phyloP scores from a whole-genome alignment of 2,888 invertebrate genomes.

The Mythimna impura region DNA sequence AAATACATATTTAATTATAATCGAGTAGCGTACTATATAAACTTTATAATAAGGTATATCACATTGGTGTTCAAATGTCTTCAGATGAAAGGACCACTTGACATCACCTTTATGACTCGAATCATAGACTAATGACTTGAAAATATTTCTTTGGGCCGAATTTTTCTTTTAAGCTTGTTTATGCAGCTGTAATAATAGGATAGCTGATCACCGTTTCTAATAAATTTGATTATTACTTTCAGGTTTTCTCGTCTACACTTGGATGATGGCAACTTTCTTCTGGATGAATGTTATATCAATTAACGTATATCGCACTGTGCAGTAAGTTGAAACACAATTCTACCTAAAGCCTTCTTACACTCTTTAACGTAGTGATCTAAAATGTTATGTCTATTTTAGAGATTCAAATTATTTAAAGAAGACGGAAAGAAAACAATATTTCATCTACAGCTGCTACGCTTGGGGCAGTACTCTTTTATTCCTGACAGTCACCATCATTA shows the following conservation, averaged over 20 bases:
- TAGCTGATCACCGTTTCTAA: not conserved
- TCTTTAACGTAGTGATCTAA: not conserved
- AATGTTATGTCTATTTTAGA: conserved; percentile 64
- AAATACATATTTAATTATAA: no score
- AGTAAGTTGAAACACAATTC: conserved; percentile 88
- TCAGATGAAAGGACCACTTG: no score
- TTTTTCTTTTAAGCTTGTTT: not conserved
- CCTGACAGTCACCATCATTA: conserved; percentile 86
- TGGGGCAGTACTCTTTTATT: conserved; percentile 91
- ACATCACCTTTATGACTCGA: no score
- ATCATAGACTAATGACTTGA: no score
- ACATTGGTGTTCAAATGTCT: no score
- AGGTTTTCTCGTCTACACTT: conserved; percentile 91
- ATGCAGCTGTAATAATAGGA: not conserved
- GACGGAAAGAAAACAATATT: conserved; percentile 88
- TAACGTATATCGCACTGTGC: conserved; percentile 92
- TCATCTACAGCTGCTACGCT: conserved; percentile 90
- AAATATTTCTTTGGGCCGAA: no score
- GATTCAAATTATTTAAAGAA: conserved; percentile 82
- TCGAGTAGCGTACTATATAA: no score
- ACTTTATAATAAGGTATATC: no score
- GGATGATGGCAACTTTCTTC: conserved; percentile 93
- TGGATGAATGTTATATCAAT: conserved; percentile 93
- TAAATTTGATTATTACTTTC: conserved; percentile 36
- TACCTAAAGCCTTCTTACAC: not conserved